A percentile compares a stretch with the other conserved stretches of the same genome.
Conservation (phyloP, 2,797 vertebrate genomes). For the Eurystomus glaucurus region DNA sequence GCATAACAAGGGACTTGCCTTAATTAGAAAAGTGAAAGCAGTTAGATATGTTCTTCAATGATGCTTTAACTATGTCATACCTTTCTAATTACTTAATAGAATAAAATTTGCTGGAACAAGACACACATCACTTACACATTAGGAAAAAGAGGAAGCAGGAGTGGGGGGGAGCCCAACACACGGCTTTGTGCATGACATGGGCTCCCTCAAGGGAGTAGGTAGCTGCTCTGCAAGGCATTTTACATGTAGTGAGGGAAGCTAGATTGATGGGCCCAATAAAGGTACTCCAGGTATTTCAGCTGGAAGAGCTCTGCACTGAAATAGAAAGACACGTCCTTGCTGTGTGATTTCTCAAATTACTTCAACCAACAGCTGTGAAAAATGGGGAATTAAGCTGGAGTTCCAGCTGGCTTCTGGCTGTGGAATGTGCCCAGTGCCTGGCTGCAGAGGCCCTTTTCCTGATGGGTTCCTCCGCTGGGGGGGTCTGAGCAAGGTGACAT, state of each 20-base stretch:
- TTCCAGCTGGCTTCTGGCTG: neutral
- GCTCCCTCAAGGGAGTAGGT: neutral
- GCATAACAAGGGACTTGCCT: neutral
- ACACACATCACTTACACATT: neutral
- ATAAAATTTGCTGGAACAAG: neutral
- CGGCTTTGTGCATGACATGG: accelerated
- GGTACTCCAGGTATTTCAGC: neutral
- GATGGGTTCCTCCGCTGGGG: neutral
- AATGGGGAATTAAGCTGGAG: neutral
- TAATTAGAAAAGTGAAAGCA: neutral
- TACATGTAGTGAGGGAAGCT: accelerated
- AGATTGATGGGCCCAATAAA: neutral
- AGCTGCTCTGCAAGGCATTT: neutral
- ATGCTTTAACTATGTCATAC: neutral
- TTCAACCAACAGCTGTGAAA: neutral
- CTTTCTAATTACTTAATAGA: neutral
- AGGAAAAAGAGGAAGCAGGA: neutral
- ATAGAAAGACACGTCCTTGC: neutral
- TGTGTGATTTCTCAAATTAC: neutral
- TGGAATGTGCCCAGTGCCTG: neutral
- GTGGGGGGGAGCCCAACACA: accelerated
- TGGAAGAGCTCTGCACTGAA: neutral
- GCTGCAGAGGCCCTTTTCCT: neutral
- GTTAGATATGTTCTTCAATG: neutral
- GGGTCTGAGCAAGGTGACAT: neutral